These are phyloP conservation scores for Pogonognathellus flavescens DNA, from an alignment of 1,140 invertebrate species.

Conservation along the genomic window DNA sequence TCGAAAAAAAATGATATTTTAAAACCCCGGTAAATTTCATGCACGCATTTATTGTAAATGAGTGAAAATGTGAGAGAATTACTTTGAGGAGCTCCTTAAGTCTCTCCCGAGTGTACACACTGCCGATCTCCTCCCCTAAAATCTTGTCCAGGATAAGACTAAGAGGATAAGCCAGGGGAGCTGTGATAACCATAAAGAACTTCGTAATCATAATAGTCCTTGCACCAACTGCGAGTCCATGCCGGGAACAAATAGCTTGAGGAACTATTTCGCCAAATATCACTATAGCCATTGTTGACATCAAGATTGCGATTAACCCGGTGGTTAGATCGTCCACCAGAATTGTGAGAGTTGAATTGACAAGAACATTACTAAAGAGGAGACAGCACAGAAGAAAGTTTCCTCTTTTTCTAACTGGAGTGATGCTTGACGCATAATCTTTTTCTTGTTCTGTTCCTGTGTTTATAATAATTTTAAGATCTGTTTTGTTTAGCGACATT, in stretches of 20 bases:
- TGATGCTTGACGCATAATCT: conserved; percentile 71
- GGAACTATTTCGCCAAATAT: conserved; percentile 77
- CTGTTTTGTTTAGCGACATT: conserved; percentile 76
- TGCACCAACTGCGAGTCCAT: conserved; percentile 78
- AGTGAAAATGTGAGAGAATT: not conserved
- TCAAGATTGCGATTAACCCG: conserved; percentile 72
- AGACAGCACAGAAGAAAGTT: conserved; percentile 78
- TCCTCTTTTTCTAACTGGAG: conserved; percentile 72
- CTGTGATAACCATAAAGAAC: conserved; percentile 77
- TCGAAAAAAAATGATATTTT: conserved; percentile 33
- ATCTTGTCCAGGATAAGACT: conserved; percentile 73
- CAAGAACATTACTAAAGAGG: conserved; percentile 76
- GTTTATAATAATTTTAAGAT: conserved; percentile 73
- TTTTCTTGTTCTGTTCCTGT: conserved; percentile 70
- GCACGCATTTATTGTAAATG: not conserved
- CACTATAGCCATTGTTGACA: conserved; percentile 75
- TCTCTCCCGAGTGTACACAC: conserved; percentile 77
- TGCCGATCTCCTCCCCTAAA: conserved; percentile 76
- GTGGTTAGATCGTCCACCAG: conserved; percentile 76
- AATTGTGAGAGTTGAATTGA: conserved; percentile 78
- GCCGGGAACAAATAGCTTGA: conserved; percentile 76
- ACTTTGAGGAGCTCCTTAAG: conserved; percentile 75
- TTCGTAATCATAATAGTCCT: conserved; percentile 76
- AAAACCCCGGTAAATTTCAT: not conserved
- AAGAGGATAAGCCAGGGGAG: conserved; percentile 77